Conservation (phyloP, 1,140 invertebrate genomes). For the Bombyx mori region DNA sequence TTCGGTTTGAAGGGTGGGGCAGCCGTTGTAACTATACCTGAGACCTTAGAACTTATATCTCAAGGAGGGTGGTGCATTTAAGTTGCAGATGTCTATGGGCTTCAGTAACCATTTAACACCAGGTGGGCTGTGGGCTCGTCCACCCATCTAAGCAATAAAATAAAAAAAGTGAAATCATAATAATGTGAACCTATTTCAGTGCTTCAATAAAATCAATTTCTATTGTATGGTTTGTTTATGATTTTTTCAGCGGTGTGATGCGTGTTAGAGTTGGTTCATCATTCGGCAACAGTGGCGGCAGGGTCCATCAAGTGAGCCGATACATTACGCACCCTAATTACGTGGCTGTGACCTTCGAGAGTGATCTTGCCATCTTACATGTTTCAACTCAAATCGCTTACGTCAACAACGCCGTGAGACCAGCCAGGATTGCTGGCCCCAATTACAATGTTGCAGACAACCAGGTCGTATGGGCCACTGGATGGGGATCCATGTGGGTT, state of each 20-base stretch:
- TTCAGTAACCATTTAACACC: too few relatives aligned
- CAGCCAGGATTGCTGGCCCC: conserved; percentile 25
- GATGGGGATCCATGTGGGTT: conserved; percentile 37
- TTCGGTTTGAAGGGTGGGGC: too few relatives aligned
- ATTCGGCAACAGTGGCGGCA: not conserved
- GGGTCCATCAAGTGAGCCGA: conserved; percentile 19
- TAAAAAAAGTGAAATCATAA: conserved; percentile 15
- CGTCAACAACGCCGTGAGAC: conserved; percentile 5
- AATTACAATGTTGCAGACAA: conserved; percentile 30
- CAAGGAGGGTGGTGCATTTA: too few relatives aligned
- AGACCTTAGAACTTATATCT: too few relatives aligned
- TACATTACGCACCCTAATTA: conserved; percentile 68
- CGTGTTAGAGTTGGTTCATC: too few relatives aligned
- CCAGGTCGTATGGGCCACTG: conserved; percentile 27
- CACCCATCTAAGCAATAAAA: too few relatives aligned
- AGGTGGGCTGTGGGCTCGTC: too few relatives aligned
- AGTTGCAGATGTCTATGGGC: too few relatives aligned
- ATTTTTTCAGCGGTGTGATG: too few relatives aligned
- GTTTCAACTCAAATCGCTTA: conserved; percentile 64
- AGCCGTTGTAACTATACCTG: too few relatives aligned
- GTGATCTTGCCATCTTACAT: conserved; percentile 77
- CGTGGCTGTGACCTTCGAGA: conserved; percentile 68
- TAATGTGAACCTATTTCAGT: not conserved
- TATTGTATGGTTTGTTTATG: too few relatives aligned
- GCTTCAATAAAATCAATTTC: too few relatives aligned